Percentiles rank a stretch among this genome's conserved stretches.
Conservation (phyloP, 1,140 invertebrate species). For the Brachionus koreanus region DNA sequence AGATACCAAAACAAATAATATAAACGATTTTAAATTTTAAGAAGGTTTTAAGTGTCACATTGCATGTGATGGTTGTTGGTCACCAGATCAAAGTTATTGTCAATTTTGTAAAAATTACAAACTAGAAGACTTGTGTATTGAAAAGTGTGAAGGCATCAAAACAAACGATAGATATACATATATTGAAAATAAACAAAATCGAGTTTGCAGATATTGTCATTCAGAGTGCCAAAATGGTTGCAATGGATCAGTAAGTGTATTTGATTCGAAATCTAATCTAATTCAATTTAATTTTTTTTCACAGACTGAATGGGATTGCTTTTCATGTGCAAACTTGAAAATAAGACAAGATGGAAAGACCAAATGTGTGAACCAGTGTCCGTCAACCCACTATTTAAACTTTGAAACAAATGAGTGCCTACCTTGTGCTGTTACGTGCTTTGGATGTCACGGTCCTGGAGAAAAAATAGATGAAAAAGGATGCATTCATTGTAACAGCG, state of each 20-base stretch:
- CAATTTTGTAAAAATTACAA: slow-evolving; percentile 28
- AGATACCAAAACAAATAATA: neutral
- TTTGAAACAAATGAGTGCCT: neutral
- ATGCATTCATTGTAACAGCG: slow-evolving; percentile 13
- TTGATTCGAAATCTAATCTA: neutral
- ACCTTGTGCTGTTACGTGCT: neutral
- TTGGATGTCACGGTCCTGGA: slow-evolving; percentile 10
- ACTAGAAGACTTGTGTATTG: slow-evolving; percentile 8
- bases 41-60: neutral
- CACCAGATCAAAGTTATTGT: neutral
- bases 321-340: neutral
- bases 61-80: slow-evolving; percentile 30
- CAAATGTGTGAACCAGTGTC: neutral
- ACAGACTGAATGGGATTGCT: slow-evolving; percentile 22
- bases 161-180: neutral
- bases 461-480: slow-evolving; percentile 16
- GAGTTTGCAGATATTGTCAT: slow-evolving; percentile 15
- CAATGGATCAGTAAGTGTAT: neutral
- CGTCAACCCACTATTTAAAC: neutral
- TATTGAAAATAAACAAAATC: neutral
- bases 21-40: neutral
- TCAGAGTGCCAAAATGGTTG: slow-evolving; percentile 1
- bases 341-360: neutral
- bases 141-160: neutral
- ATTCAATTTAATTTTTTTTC: neutral